A percentile compares a stretch with the other conserved stretches of the same genome.
These are phyloP conservation scores for Clivina fossor DNA, from an alignment of 2,888 invertebrate genomes.

Conservation along the genomic window DNA sequence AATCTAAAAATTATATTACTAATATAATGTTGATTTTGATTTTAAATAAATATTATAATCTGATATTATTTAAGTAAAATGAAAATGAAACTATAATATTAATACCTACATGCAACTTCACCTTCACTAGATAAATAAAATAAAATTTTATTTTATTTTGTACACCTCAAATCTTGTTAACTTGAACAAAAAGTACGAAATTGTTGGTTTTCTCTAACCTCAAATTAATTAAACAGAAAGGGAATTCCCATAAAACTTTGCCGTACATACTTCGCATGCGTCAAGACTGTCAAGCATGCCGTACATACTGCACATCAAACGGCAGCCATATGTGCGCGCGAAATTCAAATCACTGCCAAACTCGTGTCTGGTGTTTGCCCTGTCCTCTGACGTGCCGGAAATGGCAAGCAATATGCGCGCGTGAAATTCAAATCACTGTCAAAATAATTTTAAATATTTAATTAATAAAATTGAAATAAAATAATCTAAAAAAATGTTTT, in stretches of 20 bases:
- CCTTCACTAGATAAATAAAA: slow-evolving; percentile 18
- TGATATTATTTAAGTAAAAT: slow-evolving; percentile 1
- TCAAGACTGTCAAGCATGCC: slow-evolving; percentile 15
- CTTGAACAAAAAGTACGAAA: slow-evolving; percentile 11
- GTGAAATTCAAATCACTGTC: too few species aligned
- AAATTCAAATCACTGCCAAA: too few species aligned
- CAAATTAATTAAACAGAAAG: slow-evolving; percentile 3
- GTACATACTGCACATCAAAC: slow-evolving; percentile 13
- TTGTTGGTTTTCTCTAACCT: slow-evolving; percentile 15
- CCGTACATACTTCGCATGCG: slow-evolving; percentile 11
- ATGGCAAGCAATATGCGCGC: too few species aligned
- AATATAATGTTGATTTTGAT: slow-evolving; percentile 4
- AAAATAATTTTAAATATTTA: too few species aligned
- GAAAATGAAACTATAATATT: neutral
- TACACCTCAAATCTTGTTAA: slow-evolving; percentile 18
- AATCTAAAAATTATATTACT: slow-evolving; percentile 6
- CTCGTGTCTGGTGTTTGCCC: too few species aligned
- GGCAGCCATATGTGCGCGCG: too few species aligned
- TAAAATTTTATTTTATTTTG: slow-evolving; percentile 13
- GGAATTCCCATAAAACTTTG: slow-evolving; percentile 6
- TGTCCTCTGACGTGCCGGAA: too few species aligned
- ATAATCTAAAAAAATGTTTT: too few species aligned
- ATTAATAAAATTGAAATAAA: too few species aligned
- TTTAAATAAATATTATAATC: slow-evolving; percentile 4
- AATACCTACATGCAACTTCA: slow-evolving; percentile 3